Base-by-base conservation (phyloP, 2,113 vertebrate genomes). In the Mormoops blainvillei region DNA sequence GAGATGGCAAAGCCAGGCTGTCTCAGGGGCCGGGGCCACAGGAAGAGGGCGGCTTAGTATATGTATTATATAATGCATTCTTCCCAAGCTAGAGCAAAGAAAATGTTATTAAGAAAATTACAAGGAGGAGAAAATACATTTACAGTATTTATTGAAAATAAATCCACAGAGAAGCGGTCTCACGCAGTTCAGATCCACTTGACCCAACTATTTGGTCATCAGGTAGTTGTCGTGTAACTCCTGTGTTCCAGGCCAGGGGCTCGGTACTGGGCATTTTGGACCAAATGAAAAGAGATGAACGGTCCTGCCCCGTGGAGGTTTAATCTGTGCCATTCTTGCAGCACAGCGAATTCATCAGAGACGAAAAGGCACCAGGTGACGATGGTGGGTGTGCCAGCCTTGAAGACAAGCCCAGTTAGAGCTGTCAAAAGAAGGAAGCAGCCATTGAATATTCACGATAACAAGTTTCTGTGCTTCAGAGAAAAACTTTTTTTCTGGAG, bases 351-450 rank as follows among this genome's bases (percentile, higher is more conserved):
- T 38, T 15, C 45, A 33, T 73, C 88, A 50, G 68, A 3, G 15
- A 63, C 65, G 24, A 28, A 65, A 87, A 67, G 12, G 20, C 2
- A 7, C 20, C 63, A 11, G 52, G 43, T 41, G 82, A 4, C 0
- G 0, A 45, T 19, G 58, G 2, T 4, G 33, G 19, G 15, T 3
- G 0, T 13, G 6, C 26, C 12, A 9, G 16, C 14, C 50, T 43
- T 18, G 13, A 74, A 68, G 20, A 24, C 1, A 24, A 56, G 67
- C 13, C n/a, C 4, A 2, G 43, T 70, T 14, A 31, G n/a, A 71
- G 14, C 58, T 67, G 14, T 67, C 76, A 14, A 5, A 41, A 71
- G 28, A 65, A 76, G 52, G 9, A 74, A 12, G 48, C 58, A 24
- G 67, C 45, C 56, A 10, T 71, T 19, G 38, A 76, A 67, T 20